Evolutionary conservation across 2,888 invertebrate genomes (phyloP), one percentile per base, ranked within the genome.

Genomic region (Coelopa pilipes): DNA sequence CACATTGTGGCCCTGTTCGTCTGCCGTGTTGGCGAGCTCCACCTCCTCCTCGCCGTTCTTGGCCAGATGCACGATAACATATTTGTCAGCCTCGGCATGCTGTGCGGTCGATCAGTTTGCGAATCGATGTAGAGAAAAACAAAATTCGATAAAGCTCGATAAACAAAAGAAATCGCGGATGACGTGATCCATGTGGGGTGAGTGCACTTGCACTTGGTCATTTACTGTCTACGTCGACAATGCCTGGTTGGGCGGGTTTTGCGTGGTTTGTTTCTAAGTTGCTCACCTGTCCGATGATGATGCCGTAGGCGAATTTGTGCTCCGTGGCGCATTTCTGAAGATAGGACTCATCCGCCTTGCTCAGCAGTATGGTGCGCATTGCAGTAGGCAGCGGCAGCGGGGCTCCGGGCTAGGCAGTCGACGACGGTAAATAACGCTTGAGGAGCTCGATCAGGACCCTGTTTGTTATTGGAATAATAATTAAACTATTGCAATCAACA

Each of bases 231-330:
- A 3, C 21, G 19, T 66, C 13, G 15, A 49, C 50, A 49, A 5
- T 10, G 11, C 7, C 21, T 13, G 10, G 13, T 21, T n/a, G n/a
- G n/a, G n/a, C n/a, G n/a, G n/a, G n/a, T n/a, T n/a, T n/a, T n/a
- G n/a, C n/a, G n/a, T n/a, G n/a, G n/a, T n/a, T n/a, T n/a, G n/a
- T n/a, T n/a, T n/a, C n/a, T n/a, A n/a, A 17, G 12, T 9, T 21
- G 70, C 75, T 85, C 89, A 94, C 95, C 91, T 95, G 94, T 77
- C 95, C 94, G 79, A 95, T 89, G 82, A 95, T 92, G 82, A 95
- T 89, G 77, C 95, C 95, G 76, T 93, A 90, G 57, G 91, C 91
- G 83, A 92, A 92, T 79, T 88, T 89, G 83, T 92, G 91, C 77
- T 91, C 88, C 74, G 90, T 89, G 13, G 91, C 90, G 82, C 93